Evolutionary conservation across 2,797 vertebrate genomes (phyloP), one percentile per base, ranked within the genome.

Genomic region (Eleutherodactylus coqui): DNA sequence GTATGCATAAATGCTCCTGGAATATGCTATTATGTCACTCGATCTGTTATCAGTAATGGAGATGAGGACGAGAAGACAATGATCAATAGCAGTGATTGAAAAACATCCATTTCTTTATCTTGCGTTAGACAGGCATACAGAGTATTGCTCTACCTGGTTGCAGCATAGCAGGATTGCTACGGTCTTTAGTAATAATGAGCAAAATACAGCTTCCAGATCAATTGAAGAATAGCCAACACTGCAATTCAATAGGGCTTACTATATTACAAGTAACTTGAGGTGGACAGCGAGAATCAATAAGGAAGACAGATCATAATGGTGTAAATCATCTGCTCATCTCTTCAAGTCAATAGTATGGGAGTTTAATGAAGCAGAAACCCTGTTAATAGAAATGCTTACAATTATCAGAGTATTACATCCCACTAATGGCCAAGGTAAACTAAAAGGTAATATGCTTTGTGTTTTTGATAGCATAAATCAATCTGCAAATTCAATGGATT

Each of bases 211-310:
- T 38, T 62, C 62, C 16, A n/a, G 55, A 79, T 60, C 21, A 43
- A 41, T 62, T 13, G 17, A 9, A 60, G 9, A 83, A 58, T 29
- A 75, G 38, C 27, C 36, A 2, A 11, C 53, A 47, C 29, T 38
- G 64, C 21, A 41, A 36, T 73, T 60, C 19, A 83, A 47, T 62
- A 62, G 11, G 38, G 47, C 27, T 60, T 14, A 60, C 17, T 62
- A 75, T 43, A 60, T 43, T 84, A 53, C 24, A 84, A 53, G 78
- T 78, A 64, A 53, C 58, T 27, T 53, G 27, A 84, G 45, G 67
- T 84, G 43, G 82, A 72, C 58, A 47, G 29, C 24, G 45, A 47
- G 24, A 84, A 84, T 77, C 83, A 78, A 84, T 75, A 75, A 24
- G 51, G 43, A 83, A 76, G 82, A 84, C 58, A 78, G 73, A 77